Percentiles rank a stretch among this genome's conserved stretches.
Conservation (phyloP, 2,113 vertebrate species). For the Osmerus eperlanus region DNA sequence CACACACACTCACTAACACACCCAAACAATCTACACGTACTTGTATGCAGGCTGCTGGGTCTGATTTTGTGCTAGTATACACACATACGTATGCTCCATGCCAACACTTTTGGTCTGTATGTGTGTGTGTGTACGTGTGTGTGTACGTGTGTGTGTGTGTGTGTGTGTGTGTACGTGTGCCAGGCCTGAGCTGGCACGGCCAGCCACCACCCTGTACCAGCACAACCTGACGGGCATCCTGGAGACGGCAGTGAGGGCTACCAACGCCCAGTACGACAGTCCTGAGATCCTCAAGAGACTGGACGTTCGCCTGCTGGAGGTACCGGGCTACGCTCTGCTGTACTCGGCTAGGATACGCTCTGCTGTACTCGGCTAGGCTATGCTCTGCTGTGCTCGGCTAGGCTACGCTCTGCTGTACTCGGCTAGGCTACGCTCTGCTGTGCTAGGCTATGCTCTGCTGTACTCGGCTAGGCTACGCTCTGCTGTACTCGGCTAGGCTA, state of each 20-base stretch:
- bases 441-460: too few relatives aligned
- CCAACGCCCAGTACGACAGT: constrained; percentile 96
- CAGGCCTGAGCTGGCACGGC: constrained; percentile 90
- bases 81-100: not conserved
- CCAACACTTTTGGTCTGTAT: not conserved
- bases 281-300: constrained; percentile 92
- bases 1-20: constrained; percentile 9
- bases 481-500: too few relatives aligned
- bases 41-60: too few relatives aligned
- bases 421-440: too few relatives aligned
- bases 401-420: too few relatives aligned
- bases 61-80: not conserved
- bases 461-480: too few relatives aligned
- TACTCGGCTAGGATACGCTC: too few relatives aligned
- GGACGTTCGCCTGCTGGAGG: constrained; percentile 94
- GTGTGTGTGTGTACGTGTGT: not conserved
- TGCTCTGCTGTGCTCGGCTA: too few relatives aligned
- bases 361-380: too few relatives aligned
- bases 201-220: constrained; percentile 95
- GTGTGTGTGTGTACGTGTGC: not conserved
- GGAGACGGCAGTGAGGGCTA: constrained; percentile 93
- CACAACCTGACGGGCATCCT: constrained; percentile 97
- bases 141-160: too few relatives aligned
- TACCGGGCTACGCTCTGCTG: constrained; percentile 35
- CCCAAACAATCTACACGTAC: not conserved